Evolutionary conservation across 1,140 invertebrate species (phyloP).

Genomic region (Bombus cullumanus): DNA sequence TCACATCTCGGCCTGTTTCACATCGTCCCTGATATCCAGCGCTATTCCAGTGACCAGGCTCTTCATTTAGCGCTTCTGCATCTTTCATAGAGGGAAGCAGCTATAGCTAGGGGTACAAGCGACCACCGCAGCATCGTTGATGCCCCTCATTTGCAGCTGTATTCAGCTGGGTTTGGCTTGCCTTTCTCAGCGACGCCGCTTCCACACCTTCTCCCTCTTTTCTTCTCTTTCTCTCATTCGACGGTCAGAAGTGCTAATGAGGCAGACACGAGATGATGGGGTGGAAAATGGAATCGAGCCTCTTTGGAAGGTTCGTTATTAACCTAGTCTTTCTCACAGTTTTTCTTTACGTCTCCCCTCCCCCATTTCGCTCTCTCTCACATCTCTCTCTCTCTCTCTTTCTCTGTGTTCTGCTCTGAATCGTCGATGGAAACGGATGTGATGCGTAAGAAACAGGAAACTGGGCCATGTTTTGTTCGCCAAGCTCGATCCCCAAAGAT

Average conservation of each 20-base stretch:
- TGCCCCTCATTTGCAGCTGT: constrained; percentile 69
- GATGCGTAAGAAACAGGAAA: constrained; percentile 43
- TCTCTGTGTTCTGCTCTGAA: neutral
- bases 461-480: constrained; percentile 37
- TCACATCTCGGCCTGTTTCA: constrained; percentile 29
- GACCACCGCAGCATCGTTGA: constrained; percentile 42
- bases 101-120: constrained; percentile 38
- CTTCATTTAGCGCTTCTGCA: constrained; percentile 72
- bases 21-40: constrained; percentile 34
- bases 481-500: constrained; percentile 31
- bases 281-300: constrained; percentile 64
- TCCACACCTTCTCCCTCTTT: neutral
- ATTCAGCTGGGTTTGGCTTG: constrained; percentile 58
- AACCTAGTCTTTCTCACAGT: neutral
- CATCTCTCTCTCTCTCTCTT: neutral
- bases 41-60: constrained; percentile 36
- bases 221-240: neutral
- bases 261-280: constrained; percentile 55
- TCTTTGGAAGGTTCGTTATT: constrained; percentile 18
- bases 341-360: neutral
- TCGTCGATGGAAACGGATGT: constrained; percentile 2
- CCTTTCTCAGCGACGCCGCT: constrained; percentile 26
- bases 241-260: constrained; percentile 69
- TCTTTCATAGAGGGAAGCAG: constrained; percentile 63
- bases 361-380: neutral